A percentile compares a stretch with the other conserved stretches of the same genome.
Evolutionary conservation across 2,888 invertebrate species (phyloP).

Genomic region (Aporophyla lueneburgensis): DNA sequence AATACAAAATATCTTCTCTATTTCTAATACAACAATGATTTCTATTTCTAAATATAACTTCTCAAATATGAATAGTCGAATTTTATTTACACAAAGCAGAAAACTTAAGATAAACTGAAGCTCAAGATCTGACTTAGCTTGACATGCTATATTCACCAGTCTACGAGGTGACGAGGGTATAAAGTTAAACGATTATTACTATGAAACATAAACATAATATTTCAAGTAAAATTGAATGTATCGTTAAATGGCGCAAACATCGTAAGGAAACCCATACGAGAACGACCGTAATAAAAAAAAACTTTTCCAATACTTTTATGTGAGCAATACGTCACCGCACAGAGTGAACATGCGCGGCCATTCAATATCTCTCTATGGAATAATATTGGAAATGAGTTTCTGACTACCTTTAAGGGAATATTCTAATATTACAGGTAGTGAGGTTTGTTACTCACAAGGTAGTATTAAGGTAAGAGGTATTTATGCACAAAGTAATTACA

Average conservation of each 20-base stretch:
- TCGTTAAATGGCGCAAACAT: conserved; percentile 39
- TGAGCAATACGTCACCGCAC: conserved; percentile 32
- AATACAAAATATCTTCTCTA: too few relatives aligned
- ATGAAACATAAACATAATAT: conserved; percentile 7
- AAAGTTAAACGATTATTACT: conserved; percentile 9
- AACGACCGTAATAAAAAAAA: conserved; percentile 41
- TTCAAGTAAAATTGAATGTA: conserved; percentile 35
- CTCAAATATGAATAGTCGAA: too few relatives aligned
- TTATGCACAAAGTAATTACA: not conserved
- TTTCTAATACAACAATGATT: too few relatives aligned
- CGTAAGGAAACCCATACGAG: conserved; percentile 34
- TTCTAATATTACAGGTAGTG: not conserved
- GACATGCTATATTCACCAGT: too few relatives aligned
- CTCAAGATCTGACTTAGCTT: too few relatives aligned
- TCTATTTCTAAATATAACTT: too few relatives aligned
- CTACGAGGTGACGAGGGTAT: not conserved
- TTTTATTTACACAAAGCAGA: too few relatives aligned
- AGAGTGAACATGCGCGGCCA: conserved; percentile 9
- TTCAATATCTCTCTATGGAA: conserved; percentile 6
- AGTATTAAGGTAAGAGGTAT: not conserved
- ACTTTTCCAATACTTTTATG: conserved; percentile 43
- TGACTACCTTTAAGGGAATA: not conserved
- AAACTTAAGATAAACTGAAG: too few relatives aligned
- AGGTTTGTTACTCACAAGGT: too few relatives aligned
- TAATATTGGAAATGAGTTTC: conserved; percentile 1